Evolutionary conservation across 2,797 vertebrate species (phyloP).

Genomic region (Channa striata): DNA sequence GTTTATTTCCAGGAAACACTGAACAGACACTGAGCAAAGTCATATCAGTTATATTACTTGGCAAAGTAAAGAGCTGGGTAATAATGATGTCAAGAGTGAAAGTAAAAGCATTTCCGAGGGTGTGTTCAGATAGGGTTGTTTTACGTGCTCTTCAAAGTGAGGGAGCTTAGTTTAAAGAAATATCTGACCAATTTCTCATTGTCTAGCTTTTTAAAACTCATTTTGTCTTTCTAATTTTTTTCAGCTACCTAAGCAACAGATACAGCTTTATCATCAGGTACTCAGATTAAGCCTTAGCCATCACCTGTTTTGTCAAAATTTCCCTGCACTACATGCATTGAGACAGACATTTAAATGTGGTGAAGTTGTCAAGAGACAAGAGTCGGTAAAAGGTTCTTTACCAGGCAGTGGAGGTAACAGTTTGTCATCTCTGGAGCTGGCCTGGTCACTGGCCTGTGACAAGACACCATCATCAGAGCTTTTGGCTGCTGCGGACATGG

Average conservation of each 20-base stretch:
- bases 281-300: neutral
- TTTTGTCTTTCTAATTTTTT: neutral
- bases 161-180: neutral
- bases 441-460: conserved; percentile 88
- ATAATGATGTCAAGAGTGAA: neutral
- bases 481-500: conserved; percentile 90
- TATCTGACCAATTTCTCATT: neutral
- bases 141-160: neutral
- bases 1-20: neutral
- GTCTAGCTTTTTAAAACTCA: neutral
- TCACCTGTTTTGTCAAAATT: neutral
- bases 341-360: neutral
- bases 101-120: neutral
- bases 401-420: conserved; percentile 94
- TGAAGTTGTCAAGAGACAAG: neutral
- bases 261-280: neutral
- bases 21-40: neutral
- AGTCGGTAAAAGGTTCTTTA: conserved; percentile 66
- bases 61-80: neutral
- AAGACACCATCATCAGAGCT: conserved; percentile 85
- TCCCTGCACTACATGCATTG: neutral
- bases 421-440: conserved; percentile 87
- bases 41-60: neutral
- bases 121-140: neutral
- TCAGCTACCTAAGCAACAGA: neutral